Evolutionary conservation across 2,797 vertebrate species (phyloP).

Genomic region (Spizella passerina): DNA sequence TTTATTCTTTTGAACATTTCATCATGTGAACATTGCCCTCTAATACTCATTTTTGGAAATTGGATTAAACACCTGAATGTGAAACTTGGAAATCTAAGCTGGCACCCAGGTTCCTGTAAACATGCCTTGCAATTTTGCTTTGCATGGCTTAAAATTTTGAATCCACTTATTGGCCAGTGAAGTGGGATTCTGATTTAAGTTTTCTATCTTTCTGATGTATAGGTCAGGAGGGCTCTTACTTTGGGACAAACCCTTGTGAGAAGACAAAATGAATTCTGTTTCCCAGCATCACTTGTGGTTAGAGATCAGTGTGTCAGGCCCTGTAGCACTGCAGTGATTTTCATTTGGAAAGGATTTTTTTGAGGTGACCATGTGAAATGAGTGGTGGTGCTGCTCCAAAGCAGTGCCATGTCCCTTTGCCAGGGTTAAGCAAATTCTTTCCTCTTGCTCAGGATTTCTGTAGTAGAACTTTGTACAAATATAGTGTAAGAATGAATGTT

Average conservation of each 20-base stretch:
- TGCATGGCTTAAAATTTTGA: background rate
- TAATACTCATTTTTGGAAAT: background rate
- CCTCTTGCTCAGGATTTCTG: background rate
- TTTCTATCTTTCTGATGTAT: background rate
- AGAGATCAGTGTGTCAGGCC: background rate
- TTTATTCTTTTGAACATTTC: background rate
- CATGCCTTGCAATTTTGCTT: background rate
- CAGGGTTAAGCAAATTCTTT: background rate
- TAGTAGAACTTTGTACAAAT: background rate
- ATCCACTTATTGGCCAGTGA: background rate
- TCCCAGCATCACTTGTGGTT: background rate
- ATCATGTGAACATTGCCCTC: background rate
- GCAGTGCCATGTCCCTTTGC: background rate
- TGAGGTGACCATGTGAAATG: background rate
- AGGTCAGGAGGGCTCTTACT: background rate
- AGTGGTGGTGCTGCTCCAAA: background rate
- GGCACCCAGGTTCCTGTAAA: background rate
- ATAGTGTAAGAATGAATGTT: background rate
- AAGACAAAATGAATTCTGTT: background rate
- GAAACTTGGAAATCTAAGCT: background rate
- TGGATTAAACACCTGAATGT: background rate
- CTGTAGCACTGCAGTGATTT: background rate
- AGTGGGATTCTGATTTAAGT: background rate
- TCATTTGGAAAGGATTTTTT: background rate
- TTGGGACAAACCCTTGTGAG: background rate